Evolutionary conservation across 92 coral and sea anemone species (phyloP).

Genomic region (Blastomussa wellsi): DNA sequence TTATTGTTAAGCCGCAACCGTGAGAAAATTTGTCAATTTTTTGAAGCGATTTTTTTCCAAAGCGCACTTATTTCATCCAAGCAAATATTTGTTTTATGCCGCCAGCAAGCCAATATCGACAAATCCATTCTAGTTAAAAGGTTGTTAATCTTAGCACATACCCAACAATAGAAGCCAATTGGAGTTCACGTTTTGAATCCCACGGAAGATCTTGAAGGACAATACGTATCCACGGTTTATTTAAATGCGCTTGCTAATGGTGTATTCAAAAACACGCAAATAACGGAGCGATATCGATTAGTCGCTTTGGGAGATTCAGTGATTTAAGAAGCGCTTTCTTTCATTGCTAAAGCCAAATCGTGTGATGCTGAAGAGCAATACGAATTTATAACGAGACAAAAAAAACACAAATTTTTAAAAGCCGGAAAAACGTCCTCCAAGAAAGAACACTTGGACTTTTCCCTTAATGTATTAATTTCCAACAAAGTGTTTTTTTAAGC

Average conservation of each 20-base stretch:
- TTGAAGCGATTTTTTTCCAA: constrained; percentile 29
- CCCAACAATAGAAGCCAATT: constrained; percentile 46
- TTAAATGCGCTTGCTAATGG: constrained; percentile 42
- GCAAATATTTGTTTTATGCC: constrained; percentile 45
- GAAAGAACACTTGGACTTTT: background rate
- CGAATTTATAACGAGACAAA: background rate
- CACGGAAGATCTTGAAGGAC: constrained; percentile 38
- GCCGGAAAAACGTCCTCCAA: constrained; percentile 42
- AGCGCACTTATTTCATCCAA: constrained; percentile 31
- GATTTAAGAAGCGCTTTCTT: background rate
- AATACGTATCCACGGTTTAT: constrained; percentile 45
- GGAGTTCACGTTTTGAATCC: constrained; percentile 38
- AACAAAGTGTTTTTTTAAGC: constrained; percentile 3
- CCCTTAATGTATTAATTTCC: constrained; percentile 21
- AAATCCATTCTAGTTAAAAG: constrained; percentile 48
- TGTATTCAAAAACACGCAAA: constrained; percentile 51
- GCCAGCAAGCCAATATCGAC: constrained; percentile 37
- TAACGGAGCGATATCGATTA: constrained; percentile 23
- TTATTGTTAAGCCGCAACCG: constrained; percentile 29
- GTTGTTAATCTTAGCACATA: constrained; percentile 46
- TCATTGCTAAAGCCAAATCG: constrained; percentile 1
- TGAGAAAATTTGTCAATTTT: constrained; percentile 34
- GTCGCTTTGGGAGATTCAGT: background rate
- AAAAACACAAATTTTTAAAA: constrained; percentile 2
- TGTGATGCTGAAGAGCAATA: background rate